phyloP scores from a whole-genome alignment of 2,797 vertebrate genomes.

The Acridotheres tristis region DNA sequence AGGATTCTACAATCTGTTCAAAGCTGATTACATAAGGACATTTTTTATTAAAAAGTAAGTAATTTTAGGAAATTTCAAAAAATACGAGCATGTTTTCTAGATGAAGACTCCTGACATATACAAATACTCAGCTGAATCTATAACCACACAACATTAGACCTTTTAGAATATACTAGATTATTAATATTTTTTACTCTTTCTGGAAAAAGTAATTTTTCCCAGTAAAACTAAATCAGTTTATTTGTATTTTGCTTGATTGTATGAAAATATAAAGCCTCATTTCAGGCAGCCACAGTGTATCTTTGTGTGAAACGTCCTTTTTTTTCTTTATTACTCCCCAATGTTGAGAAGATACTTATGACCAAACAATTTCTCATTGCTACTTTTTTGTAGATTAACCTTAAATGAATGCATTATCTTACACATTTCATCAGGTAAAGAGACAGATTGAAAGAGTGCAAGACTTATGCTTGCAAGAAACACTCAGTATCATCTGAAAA shows the following conservation, averaged over 20 bases:
- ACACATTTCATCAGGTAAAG: background rate
- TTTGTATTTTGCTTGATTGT: background rate
- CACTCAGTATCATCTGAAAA: background rate
- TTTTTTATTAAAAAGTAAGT: background rate
- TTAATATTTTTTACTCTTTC: background rate
- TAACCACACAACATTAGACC: background rate
- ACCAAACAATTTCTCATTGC: background rate
- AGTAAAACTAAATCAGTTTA: background rate
- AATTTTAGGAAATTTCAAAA: background rate
- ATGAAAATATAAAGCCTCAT: background rate
- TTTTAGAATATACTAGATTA: background rate
- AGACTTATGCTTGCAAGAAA: background rate
- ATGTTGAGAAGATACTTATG: background rate
- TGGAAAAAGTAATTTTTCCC: background rate
- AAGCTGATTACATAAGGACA: background rate
- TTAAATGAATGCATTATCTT: background rate
- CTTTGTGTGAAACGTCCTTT: background rate
- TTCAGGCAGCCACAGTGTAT: background rate
- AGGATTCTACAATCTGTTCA: background rate
- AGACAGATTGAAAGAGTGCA: background rate
- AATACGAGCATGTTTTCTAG: background rate
- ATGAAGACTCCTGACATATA: background rate
- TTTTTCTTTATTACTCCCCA: background rate
- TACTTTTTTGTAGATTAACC: background rate
- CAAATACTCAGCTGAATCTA: background rate